These are phyloP conservation scores for Dinothrombium tinctorium DNA, from an alignment of 1,140 invertebrate genomes.

Conservation along the genomic window DNA sequence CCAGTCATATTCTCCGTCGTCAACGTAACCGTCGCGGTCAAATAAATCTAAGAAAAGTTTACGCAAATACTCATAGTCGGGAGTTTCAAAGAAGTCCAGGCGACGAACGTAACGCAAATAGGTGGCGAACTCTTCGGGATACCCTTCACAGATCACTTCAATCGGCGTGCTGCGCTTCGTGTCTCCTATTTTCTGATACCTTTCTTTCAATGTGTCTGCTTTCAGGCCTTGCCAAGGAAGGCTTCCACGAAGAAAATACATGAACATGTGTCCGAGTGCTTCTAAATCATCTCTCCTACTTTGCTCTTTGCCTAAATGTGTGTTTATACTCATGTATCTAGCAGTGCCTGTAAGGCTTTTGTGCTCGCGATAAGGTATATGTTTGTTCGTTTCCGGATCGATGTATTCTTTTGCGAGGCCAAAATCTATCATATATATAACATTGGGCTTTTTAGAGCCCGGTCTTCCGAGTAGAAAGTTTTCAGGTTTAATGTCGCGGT, in stretches of 20 bases:
- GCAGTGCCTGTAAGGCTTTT: constrained; percentile 89
- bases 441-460: constrained; percentile 90
- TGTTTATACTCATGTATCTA: constrained; percentile 99
- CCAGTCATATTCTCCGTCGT: constrained; percentile 92
- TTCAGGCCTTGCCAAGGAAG: constrained; percentile 99
- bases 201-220: constrained; percentile 95
- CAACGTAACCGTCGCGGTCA: constrained; percentile 67
- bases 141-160: constrained; percentile 87
- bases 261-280: constrained; percentile 98
- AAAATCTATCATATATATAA: constrained; percentile 99
- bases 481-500: constrained; percentile 86
- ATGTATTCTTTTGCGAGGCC: constrained; percentile 99
- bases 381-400: constrained; percentile 97
- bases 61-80: constrained; percentile 93
- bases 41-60: constrained; percentile 86
- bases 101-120: constrained; percentile 83
- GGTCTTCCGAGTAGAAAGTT: constrained; percentile 98
- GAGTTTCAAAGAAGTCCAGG: constrained; percentile 98
- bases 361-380: constrained; percentile 99
- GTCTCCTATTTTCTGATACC: constrained; percentile 99
- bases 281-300: constrained; percentile 96
- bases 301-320: constrained; percentile 99
- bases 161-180: constrained; percentile 94
- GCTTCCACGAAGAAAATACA: constrained; percentile 97
- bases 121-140: constrained; percentile 69